Base-by-base conservation (phyloP, 2,113 vertebrate genomes). In the Paradisaea rubra region DNA sequence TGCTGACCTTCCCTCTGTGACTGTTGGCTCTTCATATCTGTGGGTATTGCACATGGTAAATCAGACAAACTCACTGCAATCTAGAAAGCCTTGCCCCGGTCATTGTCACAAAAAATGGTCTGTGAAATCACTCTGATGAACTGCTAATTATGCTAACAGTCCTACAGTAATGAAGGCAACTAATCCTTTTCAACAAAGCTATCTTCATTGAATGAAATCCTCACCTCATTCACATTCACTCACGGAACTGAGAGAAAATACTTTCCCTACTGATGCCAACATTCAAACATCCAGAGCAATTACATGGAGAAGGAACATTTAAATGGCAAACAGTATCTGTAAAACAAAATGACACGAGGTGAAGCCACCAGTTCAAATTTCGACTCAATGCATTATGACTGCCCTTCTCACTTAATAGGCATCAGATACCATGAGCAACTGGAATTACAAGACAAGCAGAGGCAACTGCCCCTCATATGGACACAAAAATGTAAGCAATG, bases 1-100 rank as follows among this genome's bases (percentile, higher is more conserved):
- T 57, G 82, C 57, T 93, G 97, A 97, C 95, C 93, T 96, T 88
- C 84, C 68, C 17, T 86, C 91, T 90, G 50, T 66, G 86, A 42
- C 49, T 81, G 52, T 54, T 88, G 82, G 45, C 41, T 92, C 83
- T 81, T 93, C 83, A 41, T 81, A 81, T 92, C 93, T 94, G 61
- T 47, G 94, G 81, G 88, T 88, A 97, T 73, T 60, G 49, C 69
- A 83, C 31, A 37, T 37, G 84, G 77, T 83, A 97, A 94, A 84
- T 86, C 86, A 84, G 89, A 91, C 66, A 95, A 92, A 95, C 86
- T 88, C 71, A 78, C 42, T 81, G 70, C 68, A 95, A 90, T 42
- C 57, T 79, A 86, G 39, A 95, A 95, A 89, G 70, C 47, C 45
- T 73, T 56, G 39, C 76, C 44, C 60, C 6, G 19, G 70, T 64